These are phyloP conservation scores for Dioctria linearis DNA, from an alignment of 2,888 invertebrate species.

Conservation along the genomic window DNA sequence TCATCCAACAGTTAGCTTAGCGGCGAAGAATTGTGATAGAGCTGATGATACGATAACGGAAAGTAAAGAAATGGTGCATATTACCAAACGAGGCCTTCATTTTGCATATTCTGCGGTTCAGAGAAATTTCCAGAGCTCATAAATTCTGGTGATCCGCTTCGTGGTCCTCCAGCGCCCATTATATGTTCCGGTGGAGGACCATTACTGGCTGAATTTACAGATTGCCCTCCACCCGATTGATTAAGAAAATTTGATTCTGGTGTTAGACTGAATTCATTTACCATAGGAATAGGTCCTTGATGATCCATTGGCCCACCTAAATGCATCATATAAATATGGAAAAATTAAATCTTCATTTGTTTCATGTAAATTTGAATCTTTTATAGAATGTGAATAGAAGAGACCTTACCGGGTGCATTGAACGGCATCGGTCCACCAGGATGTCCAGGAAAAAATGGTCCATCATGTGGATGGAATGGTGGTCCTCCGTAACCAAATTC, in stretches of 20 bases:
- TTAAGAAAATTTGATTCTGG: conserved; percentile 76
- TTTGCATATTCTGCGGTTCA: conserved; percentile 81
- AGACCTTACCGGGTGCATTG: conserved; percentile 81
- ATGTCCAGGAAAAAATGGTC: conserved; percentile 85
- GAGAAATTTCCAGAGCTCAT: conserved; percentile 76
- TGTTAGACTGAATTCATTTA: conserved; percentile 83
- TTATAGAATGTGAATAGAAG: not conserved
- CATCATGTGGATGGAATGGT: conserved; percentile 88
- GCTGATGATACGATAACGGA: conserved; percentile 51
- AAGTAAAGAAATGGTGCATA: conserved; percentile 59
- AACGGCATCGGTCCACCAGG: conserved; percentile 84
- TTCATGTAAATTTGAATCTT: no score
- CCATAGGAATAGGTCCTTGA: conserved; percentile 78
- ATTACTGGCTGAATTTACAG: conserved; percentile 69
- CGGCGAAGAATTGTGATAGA: conserved; percentile 32
- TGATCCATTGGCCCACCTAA: conserved; percentile 82
- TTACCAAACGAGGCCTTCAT: conserved; percentile 84
- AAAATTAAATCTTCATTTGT: not conserved
- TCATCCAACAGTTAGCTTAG: conserved; percentile 15
- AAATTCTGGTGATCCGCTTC: conserved; percentile 84
- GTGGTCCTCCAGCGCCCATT: conserved; percentile 75
- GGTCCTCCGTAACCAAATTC: conserved; percentile 91
- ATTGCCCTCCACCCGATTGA: conserved; percentile 71
- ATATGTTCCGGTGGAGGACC: conserved; percentile 77
- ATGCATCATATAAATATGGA: not conserved